Percentiles rank a stretch among this genome's conserved stretches.
Conservation (phyloP, 2,797 vertebrate genomes). For the Chaetodon trifasciatus region DNA sequence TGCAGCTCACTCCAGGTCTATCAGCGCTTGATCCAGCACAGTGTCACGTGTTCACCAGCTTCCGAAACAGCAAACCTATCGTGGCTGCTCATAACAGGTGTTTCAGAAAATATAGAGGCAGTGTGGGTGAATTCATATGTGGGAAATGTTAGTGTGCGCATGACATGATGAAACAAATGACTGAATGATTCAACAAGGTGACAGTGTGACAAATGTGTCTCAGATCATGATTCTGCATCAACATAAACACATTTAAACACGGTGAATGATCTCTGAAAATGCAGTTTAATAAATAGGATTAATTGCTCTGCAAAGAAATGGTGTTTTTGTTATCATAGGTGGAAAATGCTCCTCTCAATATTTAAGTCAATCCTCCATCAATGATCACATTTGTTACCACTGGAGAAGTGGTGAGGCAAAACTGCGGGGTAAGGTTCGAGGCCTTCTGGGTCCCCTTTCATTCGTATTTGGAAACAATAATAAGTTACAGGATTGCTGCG, state of each 20-base stretch:
- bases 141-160: background rate
- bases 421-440: background rate
- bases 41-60: slow-evolving; percentile 11
- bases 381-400: background rate
- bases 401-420: background rate
- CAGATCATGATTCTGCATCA: background rate
- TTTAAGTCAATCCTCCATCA: background rate
- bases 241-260: slow-evolving; percentile 10
- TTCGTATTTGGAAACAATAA: background rate
- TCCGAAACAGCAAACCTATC: slow-evolving; percentile 26
- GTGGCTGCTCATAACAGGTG: background rate
- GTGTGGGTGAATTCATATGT: slow-evolving; percentile 11
- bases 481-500: no score
- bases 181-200: slow-evolving; percentile 2
- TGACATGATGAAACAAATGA: slow-evolving; percentile 15
- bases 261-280: background rate
- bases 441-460: background rate
- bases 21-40: slow-evolving; percentile 2
- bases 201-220: background rate
- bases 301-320: background rate
- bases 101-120: slow-evolving; percentile 15
- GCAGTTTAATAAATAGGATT: background rate
- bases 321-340: background rate
- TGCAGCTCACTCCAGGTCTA: slow-evolving; percentile 28
- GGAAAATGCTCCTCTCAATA: background rate